Evolutionary conservation across 2,113 vertebrate genomes (phyloP).

Genomic region (Gymnogyps californianus): DNA sequence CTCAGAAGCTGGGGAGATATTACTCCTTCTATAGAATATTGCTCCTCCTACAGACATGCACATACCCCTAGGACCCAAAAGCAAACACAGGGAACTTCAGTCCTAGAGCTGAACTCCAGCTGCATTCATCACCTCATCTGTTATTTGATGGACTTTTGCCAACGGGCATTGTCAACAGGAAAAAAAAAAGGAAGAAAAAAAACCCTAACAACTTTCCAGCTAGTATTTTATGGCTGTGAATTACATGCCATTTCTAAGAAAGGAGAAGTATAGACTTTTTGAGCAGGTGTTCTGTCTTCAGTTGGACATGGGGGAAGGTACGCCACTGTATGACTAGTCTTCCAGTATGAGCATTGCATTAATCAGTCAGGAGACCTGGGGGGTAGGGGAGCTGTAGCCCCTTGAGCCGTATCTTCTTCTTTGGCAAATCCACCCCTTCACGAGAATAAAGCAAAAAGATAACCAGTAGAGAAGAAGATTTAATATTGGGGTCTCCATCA

Average conservation of each 20-base stretch:
- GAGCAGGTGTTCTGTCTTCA: not conserved
- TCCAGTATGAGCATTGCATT: not conserved
- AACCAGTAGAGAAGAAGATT: not conserved
- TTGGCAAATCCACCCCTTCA: not conserved
- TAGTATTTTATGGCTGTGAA: slow-evolving; percentile 5
- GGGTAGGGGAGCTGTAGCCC: not conserved
- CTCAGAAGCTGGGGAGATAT: not conserved
- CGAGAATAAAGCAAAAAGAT: not conserved
- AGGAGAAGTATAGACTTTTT: not conserved
- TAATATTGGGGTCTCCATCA: not conserved
- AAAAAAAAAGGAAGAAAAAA: not conserved
- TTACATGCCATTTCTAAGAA: not conserved
- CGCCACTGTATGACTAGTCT: not conserved
- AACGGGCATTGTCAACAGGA: slow-evolving; percentile 16
- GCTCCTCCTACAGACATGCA: not conserved
- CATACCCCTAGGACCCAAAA: not conserved
- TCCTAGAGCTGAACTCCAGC: slow-evolving; percentile 7
- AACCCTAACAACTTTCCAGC: not conserved
- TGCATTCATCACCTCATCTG: slow-evolving; percentile 29
- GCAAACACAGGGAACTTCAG: not conserved
- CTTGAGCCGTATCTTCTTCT: not conserved
- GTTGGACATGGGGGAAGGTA: not conserved
- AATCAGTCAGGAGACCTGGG: not conserved
- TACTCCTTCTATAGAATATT: not conserved
- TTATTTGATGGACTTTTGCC: slow-evolving; percentile 35